Percentiles rank a stretch among this genome's conserved stretches.
Evolutionary conservation across 1,140 invertebrate genomes (phyloP).

Genomic region (Hycleus phaleratus): DNA sequence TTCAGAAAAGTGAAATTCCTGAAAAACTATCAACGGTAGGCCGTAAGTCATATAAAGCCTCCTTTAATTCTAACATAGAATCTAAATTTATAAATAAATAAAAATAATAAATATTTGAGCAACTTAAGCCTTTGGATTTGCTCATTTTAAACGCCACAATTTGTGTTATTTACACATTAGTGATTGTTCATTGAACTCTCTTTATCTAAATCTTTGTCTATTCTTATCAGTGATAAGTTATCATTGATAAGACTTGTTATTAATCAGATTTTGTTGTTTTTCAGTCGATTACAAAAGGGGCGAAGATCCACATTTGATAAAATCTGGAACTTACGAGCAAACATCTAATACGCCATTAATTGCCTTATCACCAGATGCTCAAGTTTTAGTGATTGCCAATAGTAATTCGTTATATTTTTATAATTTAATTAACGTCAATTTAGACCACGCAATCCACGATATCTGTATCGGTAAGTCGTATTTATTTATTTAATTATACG

Average conservation of each 20-base stretch:
- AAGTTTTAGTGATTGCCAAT: constrained; percentile 63
- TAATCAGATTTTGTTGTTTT: constrained; percentile 27
- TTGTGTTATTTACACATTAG: no score
- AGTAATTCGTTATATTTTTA: constrained; percentile 60
- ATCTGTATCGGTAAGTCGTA: constrained; percentile 45
- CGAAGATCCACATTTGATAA: constrained; percentile 65
- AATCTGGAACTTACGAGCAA: constrained; percentile 52
- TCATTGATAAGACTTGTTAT: background rate
- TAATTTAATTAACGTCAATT: constrained; percentile 54
- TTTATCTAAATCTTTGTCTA: no score
- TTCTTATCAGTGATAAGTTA: no score
- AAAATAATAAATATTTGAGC: no score
- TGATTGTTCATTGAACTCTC: no score
- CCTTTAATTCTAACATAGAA: no score
- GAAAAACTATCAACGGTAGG: no score
- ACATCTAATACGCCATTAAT: constrained; percentile 44
- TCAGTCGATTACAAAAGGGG: constrained; percentile 70
- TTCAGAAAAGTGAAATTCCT: no score
- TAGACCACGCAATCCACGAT: constrained; percentile 60
- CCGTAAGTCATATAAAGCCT: no score
- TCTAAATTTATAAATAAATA: no score
- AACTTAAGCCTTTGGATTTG: no score
- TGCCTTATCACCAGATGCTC: constrained; percentile 66
- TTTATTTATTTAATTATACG: background rate
- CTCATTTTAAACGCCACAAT: no score